Percentiles rank a stretch among this genome's conserved stretches.
phyloP scores from a whole-genome alignment of 2,888 invertebrate genomes.

The Listrodromus nycthemerus region DNA sequence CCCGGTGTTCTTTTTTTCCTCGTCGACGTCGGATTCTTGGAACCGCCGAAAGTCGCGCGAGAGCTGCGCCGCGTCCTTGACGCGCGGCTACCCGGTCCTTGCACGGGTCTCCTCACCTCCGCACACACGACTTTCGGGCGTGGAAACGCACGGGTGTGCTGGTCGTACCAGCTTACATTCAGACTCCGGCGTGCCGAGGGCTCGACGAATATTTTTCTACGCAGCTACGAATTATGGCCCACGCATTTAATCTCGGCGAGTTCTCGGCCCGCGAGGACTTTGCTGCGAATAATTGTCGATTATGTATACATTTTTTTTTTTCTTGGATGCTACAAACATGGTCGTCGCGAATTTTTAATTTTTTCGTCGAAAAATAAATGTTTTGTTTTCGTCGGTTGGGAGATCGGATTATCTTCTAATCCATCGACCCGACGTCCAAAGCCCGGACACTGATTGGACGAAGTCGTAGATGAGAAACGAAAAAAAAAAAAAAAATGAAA shows the following conservation, averaged over 20 bases:
- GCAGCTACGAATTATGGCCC: slow-evolving; percentile 7
- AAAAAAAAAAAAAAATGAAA: not conserved
- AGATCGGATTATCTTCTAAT: not conserved
- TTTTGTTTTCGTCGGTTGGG: not conserved
- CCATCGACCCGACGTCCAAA: not conserved
- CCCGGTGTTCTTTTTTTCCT: slow-evolving; percentile 11
- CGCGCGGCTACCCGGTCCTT: slow-evolving; percentile 42
- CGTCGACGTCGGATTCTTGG: slow-evolving; percentile 54
- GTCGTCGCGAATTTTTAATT: not conserved
- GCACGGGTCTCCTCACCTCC: slow-evolving; percentile 35
- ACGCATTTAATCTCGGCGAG: not conserved
- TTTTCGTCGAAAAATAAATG: not conserved
- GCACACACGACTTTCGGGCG: not conserved
- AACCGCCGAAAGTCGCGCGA: slow-evolving; percentile 66
- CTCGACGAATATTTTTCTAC: slow-evolving; percentile 12
- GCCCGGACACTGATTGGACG: slow-evolving; percentile 1
- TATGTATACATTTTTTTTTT: slow-evolving; percentile 26
- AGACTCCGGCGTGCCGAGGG: not conserved
- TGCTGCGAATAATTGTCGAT: not conserved
- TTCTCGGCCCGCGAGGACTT: not conserved
- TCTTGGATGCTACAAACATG: not conserved
- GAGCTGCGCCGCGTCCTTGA: slow-evolving; percentile 61
- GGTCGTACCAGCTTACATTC: not conserved
- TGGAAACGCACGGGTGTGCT: not conserved
- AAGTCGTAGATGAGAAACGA: not conserved